Conservation (phyloP, 1,140 invertebrate species). For the Megathymus violae region DNA sequence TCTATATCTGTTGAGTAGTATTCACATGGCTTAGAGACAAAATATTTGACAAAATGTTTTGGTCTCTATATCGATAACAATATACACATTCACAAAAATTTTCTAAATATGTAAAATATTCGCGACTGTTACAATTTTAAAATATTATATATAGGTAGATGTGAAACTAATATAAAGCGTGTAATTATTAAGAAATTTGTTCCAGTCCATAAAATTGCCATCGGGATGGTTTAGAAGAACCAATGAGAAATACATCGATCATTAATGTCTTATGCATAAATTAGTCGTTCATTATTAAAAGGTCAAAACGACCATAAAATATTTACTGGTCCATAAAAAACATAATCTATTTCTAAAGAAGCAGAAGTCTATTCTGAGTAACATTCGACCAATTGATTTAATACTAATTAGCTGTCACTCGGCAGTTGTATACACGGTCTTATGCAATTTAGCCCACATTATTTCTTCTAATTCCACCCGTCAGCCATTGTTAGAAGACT, state of each 20-base stretch:
- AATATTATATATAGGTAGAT: too few species aligned
- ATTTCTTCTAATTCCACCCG: conserved; percentile 46
- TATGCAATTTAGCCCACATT: conserved; percentile 31
- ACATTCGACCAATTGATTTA: conserved; percentile 49
- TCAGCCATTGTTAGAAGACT: conserved; percentile 57
- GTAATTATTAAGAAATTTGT: too few species aligned
- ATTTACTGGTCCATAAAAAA: conserved; percentile 8
- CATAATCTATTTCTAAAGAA: neutral
- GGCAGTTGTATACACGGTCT: conserved; percentile 31
- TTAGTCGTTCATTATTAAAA: conserved; percentile 7
- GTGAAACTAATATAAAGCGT: too few species aligned
- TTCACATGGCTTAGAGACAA: too few species aligned
- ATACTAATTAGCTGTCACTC: conserved; percentile 52
- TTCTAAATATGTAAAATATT: too few species aligned
- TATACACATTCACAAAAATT: too few species aligned
- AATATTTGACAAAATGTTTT: too few species aligned
- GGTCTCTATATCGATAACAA: too few species aligned
- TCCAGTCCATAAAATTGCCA: too few species aligned
- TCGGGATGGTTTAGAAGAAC: too few species aligned
- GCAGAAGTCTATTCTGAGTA: conserved; percentile 13
- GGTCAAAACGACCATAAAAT: conserved; percentile 15
- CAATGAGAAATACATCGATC: neutral
- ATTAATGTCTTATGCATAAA: neutral
- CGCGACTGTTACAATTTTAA: too few species aligned
- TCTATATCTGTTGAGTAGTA: too few species aligned